Evolutionary conservation across 2,888 invertebrate genomes (phyloP).

Genomic region (Bedellia somnulentella): DNA sequence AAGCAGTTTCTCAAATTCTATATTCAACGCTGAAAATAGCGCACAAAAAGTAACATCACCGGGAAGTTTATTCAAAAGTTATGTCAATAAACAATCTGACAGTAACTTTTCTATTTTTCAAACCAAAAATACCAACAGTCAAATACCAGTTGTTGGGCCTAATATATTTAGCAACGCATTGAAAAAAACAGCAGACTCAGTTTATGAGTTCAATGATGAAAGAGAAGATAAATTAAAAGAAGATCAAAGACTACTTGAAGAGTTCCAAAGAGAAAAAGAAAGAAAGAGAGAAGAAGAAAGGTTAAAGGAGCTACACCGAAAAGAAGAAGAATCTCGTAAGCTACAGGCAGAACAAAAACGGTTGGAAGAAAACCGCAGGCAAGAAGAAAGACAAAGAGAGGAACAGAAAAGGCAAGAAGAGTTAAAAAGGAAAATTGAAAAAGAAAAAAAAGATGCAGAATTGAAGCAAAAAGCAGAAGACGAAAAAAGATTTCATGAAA

Average conservation of each 20-base stretch:
- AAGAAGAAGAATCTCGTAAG: constrained; percentile 4
- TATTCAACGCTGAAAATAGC: no score
- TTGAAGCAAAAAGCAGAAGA: constrained; percentile 25
- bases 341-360: constrained; percentile 16
- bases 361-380: constrained; percentile 13
- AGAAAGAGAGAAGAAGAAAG: constrained; percentile 14
- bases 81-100: neutral
- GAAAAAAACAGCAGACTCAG: constrained; percentile 14
- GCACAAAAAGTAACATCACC: no score
- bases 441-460: constrained; percentile 27
- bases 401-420: constrained; percentile 10
- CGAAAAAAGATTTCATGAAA: constrained; percentile 28
- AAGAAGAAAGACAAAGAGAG: constrained; percentile 3
- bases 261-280: constrained; percentile 19
- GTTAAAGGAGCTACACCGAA: constrained; percentile 16
- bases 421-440: constrained; percentile 22
- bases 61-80: no score
- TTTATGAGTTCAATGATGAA: constrained; percentile 33
- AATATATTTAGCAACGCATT: constrained; percentile 31
- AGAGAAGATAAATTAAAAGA: constrained; percentile 18
- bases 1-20: no score
- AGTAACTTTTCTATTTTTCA: constrained; percentile 37
- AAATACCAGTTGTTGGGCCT: constrained; percentile 23
- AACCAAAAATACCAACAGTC: constrained; percentile 34
- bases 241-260: constrained; percentile 18